These are phyloP conservation scores for Phainopepla nitens DNA, from an alignment of 2,113 vertebrate species.

Conservation along the genomic window DNA sequence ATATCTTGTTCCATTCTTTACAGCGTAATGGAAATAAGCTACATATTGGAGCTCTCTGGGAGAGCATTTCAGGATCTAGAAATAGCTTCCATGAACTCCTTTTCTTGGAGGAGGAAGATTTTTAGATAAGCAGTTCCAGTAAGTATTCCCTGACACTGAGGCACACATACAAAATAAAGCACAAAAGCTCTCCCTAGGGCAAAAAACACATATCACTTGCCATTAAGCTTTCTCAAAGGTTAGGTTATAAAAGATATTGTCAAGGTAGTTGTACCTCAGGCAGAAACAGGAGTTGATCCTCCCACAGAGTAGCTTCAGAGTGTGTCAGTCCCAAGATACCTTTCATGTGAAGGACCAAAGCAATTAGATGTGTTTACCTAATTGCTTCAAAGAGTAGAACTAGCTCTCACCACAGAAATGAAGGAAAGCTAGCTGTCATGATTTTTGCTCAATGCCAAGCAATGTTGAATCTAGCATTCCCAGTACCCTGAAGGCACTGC, in stretches of 20 bases:
- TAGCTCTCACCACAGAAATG: background rate
- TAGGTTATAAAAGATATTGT: background rate
- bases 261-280: background rate
- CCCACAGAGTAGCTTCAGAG: background rate
- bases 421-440: background rate
- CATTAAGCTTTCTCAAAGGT: background rate
- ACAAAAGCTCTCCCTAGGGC: background rate
- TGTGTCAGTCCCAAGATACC: background rate
- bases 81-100: background rate
- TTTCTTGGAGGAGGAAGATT: background rate
- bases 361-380: background rate
- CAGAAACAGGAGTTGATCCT: background rate
- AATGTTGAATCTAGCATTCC: background rate
- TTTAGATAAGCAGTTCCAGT: background rate
- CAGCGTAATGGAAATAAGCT: background rate
- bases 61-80: background rate
- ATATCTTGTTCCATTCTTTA: background rate
- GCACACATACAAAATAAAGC: background rate
- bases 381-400: background rate
- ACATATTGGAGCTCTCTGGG: background rate
- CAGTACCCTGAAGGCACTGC: fast-evolving
- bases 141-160: background rate
- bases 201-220: background rate
- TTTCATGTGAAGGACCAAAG: background rate
- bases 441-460: fast-evolving